Conservation (phyloP, 1,140 invertebrate species). For the Halesus radiatus region DNA sequence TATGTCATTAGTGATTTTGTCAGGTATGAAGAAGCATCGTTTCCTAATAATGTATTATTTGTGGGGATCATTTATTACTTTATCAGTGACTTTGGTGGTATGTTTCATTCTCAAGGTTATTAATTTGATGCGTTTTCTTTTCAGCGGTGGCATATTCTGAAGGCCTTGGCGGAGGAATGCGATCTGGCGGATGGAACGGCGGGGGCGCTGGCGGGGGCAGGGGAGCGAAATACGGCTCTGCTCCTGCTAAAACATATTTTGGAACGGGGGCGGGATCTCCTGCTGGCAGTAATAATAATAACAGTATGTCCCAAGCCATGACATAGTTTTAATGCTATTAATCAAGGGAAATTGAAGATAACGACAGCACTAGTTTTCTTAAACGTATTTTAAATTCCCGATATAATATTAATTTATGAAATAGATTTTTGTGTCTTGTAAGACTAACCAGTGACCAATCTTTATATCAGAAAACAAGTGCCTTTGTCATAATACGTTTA, state of each 20-base stretch:
- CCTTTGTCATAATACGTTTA: no score
- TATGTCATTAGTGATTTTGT: not conserved
- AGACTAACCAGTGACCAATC: no score
- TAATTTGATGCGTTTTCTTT: not conserved
- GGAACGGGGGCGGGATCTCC: not conserved
- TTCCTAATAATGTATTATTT: not conserved
- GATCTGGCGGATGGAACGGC: not conserved
- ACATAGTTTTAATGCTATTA: no score
- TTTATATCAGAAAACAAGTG: no score
- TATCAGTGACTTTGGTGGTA: not conserved
- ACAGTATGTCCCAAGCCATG: no score
- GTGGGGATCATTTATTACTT: not conserved
- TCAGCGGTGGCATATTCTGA: not conserved
- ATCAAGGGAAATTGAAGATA: no score
- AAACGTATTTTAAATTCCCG: no score
- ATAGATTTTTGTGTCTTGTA: no score
- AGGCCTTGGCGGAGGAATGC: not conserved
- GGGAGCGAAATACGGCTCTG: not conserved
- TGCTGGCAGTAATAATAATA: no score
- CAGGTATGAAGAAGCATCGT: not conserved
- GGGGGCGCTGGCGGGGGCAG: not conserved
- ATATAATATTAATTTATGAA: no score
- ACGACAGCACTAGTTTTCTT: no score
- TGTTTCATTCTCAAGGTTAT: not conserved
- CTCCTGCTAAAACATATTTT: not conserved